Conservation (phyloP, 2,888 invertebrate genomes). For the Cerastis rubricosa region DNA sequence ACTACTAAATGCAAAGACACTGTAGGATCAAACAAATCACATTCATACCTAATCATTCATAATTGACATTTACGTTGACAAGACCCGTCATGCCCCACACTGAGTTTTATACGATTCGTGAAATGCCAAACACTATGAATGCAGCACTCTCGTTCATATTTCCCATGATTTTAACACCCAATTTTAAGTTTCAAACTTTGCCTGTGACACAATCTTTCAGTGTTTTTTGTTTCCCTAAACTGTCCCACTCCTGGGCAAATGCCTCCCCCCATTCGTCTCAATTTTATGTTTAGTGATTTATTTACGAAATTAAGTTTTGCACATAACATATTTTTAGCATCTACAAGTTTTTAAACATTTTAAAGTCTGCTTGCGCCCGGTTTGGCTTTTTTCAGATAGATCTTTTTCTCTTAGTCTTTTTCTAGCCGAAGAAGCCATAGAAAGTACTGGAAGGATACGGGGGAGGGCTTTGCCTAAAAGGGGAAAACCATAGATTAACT, state of each 20-base stretch:
- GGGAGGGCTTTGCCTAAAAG: not conserved
- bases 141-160: constrained; percentile 5
- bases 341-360: not conserved
- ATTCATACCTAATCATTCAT: constrained; percentile 28
- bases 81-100: constrained; percentile 30
- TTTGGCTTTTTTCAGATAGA: not conserved
- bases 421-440: not conserved
- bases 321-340: not conserved
- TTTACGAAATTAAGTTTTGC: too few species aligned
- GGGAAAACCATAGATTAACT: too few species aligned
- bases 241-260: too few species aligned
- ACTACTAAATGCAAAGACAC: not conserved
- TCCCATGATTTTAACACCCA: constrained; percentile 10
- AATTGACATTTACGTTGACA: constrained; percentile 39
- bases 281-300: too few species aligned
- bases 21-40: constrained; percentile 8
- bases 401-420: not conserved
- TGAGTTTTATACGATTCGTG: constrained; percentile 48
- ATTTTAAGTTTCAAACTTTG: not conserved
- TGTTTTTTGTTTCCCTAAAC: too few species aligned
- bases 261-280: too few species aligned
- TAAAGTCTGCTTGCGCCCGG: too few species aligned
- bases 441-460: not conserved
- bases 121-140: constrained; percentile 34
- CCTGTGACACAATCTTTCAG: not conserved